Conservation (phyloP, 2,797 vertebrate species). For the Chrysocyon brachyurus region DNA sequence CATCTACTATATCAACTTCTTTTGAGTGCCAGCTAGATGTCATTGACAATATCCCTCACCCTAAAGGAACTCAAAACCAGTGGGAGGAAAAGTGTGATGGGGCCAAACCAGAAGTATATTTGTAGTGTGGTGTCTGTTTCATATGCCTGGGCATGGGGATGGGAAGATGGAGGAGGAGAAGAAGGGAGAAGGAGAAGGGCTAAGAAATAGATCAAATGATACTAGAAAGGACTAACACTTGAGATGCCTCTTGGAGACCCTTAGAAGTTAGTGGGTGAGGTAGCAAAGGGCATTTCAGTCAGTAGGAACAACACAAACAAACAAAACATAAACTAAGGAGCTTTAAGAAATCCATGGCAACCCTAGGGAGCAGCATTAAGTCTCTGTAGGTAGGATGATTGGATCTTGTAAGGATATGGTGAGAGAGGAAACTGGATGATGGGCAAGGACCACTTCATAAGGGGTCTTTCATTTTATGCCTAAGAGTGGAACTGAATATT, state of each 20-base stretch:
- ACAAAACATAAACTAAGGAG: too few relatives aligned
- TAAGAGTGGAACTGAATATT: background rate
- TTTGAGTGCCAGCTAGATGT: background rate
- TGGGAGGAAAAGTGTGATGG: background rate
- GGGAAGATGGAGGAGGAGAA: background rate
- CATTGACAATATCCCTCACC: background rate
- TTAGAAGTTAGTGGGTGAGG: background rate
- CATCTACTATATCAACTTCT: background rate
- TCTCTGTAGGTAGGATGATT: background rate
- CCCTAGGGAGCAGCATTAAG: background rate
- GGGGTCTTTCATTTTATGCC: background rate
- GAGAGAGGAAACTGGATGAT: background rate
- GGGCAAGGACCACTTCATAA: background rate
- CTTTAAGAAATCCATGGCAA: background rate
- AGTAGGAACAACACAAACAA: background rate
- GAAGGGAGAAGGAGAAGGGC: background rate
- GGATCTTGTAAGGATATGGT: background rate
- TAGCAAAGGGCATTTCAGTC: background rate
- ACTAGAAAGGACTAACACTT: background rate
- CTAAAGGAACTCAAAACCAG: background rate
- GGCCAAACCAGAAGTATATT: background rate
- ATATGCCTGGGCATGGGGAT: background rate
- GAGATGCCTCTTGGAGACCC: background rate
- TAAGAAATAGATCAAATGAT: background rate
- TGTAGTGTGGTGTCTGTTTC: background rate